phyloP scores from a whole-genome alignment of 1,140 invertebrate genomes.

The Euborellia annulipes region DNA sequence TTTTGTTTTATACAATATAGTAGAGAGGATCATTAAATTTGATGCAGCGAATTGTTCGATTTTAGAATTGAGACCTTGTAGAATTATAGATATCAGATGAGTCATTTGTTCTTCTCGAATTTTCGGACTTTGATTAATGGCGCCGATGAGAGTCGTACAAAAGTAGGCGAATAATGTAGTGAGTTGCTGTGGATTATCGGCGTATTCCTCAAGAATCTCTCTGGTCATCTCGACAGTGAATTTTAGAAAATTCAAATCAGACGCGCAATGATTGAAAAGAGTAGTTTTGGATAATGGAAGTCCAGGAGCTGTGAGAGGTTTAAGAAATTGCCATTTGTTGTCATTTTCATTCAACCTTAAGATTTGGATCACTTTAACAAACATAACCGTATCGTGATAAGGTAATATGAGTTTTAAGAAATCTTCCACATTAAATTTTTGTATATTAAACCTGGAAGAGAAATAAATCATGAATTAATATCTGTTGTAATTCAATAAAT shows the following conservation, averaged over 20 bases:
- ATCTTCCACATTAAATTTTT: conserved; percentile 69
- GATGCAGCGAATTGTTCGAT: conserved; percentile 52
- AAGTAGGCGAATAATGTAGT: conserved; percentile 63
- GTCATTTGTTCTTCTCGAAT: conserved; percentile 51
- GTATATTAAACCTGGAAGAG: conserved; percentile 56
- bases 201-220: conserved; percentile 45
- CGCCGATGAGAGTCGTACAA: conserved; percentile 49
- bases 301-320: conserved; percentile 51
- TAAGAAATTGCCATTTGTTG: conserved; percentile 65
- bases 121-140: conserved; percentile 35
- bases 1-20: no score
- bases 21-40: conserved; percentile 54
- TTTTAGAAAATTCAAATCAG: conserved; percentile 51
- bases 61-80: conserved; percentile 46
- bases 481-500: no score
- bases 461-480: conserved; percentile 1
- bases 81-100: conserved; percentile 48
- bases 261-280: conserved; percentile 51
- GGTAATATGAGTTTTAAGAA: conserved; percentile 69
- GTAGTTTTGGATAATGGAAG: conserved; percentile 49
- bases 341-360: conserved; percentile 40
- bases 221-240: conserved; percentile 53
- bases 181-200: conserved; percentile 38
- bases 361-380: conserved; percentile 64
- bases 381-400: conserved; percentile 80